Evolutionary conservation across 2,888 invertebrate species (phyloP).

Genomic region (Ectemnius continuus): DNA sequence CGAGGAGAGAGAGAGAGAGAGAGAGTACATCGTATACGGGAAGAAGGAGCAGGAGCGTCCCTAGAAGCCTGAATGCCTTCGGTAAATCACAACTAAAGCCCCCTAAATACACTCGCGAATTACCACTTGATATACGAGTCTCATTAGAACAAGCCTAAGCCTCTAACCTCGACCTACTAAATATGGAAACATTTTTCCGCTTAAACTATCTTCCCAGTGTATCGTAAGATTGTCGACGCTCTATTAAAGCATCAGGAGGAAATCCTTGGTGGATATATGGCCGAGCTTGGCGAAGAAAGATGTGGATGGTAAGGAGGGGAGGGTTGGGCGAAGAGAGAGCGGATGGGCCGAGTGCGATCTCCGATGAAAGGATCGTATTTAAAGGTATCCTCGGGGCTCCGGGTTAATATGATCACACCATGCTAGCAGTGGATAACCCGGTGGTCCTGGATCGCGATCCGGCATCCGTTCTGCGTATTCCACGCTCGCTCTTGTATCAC

Average conservation of each 20-base stretch:
- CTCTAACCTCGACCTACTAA: background rate
- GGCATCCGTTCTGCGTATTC: slow-evolving; percentile 45
- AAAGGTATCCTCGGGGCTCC: slow-evolving; percentile 11
- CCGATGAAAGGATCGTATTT: background rate
- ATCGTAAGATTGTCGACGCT: too few species aligned
- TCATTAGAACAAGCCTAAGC: background rate
- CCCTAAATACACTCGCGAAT: background rate
- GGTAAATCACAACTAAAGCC: background rate
- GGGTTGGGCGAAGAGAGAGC: background rate
- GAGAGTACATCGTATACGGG: slow-evolving; percentile 15
- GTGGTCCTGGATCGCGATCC: slow-evolving; percentile 16
- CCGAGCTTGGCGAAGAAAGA: too few species aligned
- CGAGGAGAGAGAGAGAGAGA: too few species aligned
- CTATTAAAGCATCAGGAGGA: too few species aligned
- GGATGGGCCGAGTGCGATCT: background rate
- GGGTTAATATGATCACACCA: slow-evolving; percentile 10
- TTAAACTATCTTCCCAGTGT: background rate
- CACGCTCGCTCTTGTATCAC: slow-evolving; percentile 33
- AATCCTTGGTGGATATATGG: too few species aligned
- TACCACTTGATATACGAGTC: background rate
- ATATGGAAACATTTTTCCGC: background rate
- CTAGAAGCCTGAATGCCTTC: slow-evolving; percentile 13
- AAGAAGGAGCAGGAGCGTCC: slow-evolving; percentile 45
- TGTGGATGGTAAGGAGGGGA: too few species aligned
- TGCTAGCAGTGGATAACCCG: slow-evolving; percentile 21